Evolutionary conservation across 2,888 invertebrate species (phyloP), one percentile per base, ranked within the genome.

Genomic region (Laspeyria flexula): DNA sequence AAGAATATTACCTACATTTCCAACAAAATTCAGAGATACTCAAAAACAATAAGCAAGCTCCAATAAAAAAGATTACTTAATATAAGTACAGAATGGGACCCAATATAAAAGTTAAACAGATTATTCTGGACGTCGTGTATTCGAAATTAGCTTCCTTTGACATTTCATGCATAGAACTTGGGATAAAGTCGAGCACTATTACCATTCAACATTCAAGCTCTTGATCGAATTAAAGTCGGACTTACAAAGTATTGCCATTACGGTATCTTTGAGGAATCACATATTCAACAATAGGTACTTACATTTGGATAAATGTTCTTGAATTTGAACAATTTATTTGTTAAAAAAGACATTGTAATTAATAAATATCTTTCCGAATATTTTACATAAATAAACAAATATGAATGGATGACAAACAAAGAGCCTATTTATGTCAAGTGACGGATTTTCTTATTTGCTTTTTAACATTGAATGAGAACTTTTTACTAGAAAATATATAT

Each of bases 251-350:
- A 6, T 3, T 5, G 9, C 12, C 2, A 23, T 43, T 3, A 10
- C n/a, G 6, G 21, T 21, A 13, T 34, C 7, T 15, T 3, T 13
- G 3, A n/a, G n/a, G n/a, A n/a, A n/a, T n/a, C n/a, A n/a, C n/a
- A n/a, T n/a, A n/a, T n/a, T n/a, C n/a, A n/a, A n/a, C n/a, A n/a
- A n/a, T n/a, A n/a, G n/a, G n/a, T 37, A 64, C 72, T 68, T 65
- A 76, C 75, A 41, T 67, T 67, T 12, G 55, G 53, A 12, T 61
- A 21, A 51, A 53, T 42, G 15, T 46, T 54, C 47, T 49, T 70
- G 11, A 65, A 55, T 55, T 54, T 69, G 27, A 62, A 61, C 62
- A 71, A 58, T 23, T 53, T 43, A 33, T 47, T 42, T 21, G 54
- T 41, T 16, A 60, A 11, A 35, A 54, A n/a, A 37, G 40, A 48